These are phyloP conservation scores for Acipenser ruthenus DNA, from an alignment of 2,797 vertebrate species.

Conservation along the genomic window DNA sequence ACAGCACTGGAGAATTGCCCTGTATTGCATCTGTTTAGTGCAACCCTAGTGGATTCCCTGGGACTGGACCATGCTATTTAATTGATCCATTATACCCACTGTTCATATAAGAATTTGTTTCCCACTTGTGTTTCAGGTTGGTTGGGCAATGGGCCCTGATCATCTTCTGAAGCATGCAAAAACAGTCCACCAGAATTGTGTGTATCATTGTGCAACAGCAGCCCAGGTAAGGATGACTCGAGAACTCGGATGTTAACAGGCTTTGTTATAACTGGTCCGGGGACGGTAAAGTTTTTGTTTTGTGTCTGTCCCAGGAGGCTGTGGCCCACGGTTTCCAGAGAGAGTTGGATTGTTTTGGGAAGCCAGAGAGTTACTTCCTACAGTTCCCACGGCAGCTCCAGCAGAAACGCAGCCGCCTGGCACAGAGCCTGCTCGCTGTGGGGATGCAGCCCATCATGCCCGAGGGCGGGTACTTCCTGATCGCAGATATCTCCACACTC, in stretches of 20 bases:
- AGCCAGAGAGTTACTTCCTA: constrained; percentile 79
- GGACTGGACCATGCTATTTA: too few relatives aligned
- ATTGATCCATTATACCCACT: too few relatives aligned
- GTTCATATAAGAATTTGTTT: too few relatives aligned
- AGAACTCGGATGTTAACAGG: neutral
- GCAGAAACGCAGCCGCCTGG: constrained; percentile 63
- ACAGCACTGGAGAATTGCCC: too few relatives aligned
- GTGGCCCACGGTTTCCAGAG: constrained; percentile 72
- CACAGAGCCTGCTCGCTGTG: constrained; percentile 56
- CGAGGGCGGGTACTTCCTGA: constrained; percentile 84
- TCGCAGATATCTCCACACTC: constrained; percentile 75
- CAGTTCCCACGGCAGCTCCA: constrained; percentile 62
- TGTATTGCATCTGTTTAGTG: too few relatives aligned
- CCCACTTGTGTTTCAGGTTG: constrained; percentile 60
- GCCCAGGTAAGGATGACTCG: constrained; percentile 65
- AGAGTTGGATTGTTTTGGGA: constrained; percentile 62
- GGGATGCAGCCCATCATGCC: constrained; percentile 76
- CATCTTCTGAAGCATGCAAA: constrained; percentile 72
- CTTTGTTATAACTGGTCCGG: neutral
- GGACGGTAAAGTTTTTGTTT: neutral
- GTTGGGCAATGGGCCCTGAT: constrained; percentile 75
- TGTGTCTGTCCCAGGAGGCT: constrained; percentile 61
- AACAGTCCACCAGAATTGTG: constrained; percentile 79
- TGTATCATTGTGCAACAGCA: constrained; percentile 80
- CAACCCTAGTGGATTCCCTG: too few relatives aligned